These are phyloP conservation scores for Morpho achilles DNA, from an alignment of 2,888 invertebrate species.

Conservation along the genomic window DNA sequence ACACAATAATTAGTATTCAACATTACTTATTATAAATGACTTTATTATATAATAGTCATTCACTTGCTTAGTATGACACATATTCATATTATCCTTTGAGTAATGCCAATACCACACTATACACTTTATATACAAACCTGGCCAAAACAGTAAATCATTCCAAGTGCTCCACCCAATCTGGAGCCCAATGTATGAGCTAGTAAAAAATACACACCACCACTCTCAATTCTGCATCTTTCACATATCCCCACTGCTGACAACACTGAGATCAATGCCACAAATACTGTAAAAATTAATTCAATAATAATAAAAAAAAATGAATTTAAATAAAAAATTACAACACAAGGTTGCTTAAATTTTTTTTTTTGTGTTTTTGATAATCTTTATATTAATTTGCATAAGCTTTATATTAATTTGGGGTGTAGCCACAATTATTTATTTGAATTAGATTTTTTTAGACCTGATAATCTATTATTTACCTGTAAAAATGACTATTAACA, in stretches of 20 bases:
- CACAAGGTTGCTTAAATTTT: no score
- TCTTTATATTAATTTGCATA: background rate
- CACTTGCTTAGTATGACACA: no score
- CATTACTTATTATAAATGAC: no score
- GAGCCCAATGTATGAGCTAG: conserved; percentile 96
- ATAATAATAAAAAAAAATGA: background rate
- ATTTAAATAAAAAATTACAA: conserved; percentile 1
- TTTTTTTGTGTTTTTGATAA: no score
- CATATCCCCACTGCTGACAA: conserved; percentile 97
- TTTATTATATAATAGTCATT: no score
- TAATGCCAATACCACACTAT: no score
- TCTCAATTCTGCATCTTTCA: conserved; percentile 95
- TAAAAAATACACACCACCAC: conserved; percentile 98
- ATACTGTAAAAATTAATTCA: conserved; percentile 77
- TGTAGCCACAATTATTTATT: no score
- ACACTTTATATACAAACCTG: conserved; percentile 80
- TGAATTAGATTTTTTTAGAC: no score
- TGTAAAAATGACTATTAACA: conserved; percentile 89
- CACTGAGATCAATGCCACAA: conserved; percentile 94
- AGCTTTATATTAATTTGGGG: no score
- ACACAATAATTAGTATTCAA: no score
- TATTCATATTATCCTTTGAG: no score
- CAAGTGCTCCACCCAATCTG: conserved; percentile 94
- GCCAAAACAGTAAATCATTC: conserved; percentile 96
- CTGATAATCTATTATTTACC: conserved; percentile 58